phyloP scores from a whole-genome alignment of 2,797 vertebrate genomes.

The Urophycis tenuis region DNA sequence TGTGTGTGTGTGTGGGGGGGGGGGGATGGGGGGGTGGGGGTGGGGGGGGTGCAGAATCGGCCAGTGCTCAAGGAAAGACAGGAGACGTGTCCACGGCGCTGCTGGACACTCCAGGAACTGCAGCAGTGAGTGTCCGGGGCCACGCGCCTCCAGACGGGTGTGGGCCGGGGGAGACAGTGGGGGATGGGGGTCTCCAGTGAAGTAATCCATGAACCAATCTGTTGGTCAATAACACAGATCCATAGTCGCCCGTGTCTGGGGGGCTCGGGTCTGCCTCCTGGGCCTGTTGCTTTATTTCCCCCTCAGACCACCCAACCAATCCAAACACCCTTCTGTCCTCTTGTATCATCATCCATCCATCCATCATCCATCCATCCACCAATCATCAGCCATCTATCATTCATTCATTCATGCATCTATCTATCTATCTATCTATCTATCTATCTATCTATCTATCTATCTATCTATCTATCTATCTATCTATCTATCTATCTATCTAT shows the following conservation, averaged over 20 bases:
- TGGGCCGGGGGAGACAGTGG: conserved; percentile 35
- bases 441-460: neutral
- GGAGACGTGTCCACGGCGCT: too few species aligned
- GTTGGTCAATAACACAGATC: conserved; percentile 50
- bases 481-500: neutral
- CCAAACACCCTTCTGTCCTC: neutral
- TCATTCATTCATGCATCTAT: too few species aligned
- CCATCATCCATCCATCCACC: neutral
- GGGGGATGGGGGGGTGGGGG: conserved; percentile 10
- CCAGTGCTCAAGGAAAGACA: neutral
- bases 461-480: neutral
- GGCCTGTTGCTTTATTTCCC: conserved; percentile 21
- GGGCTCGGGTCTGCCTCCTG: conserved; percentile 34
- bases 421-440: neutral
- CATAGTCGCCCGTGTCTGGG: conserved; percentile 35
- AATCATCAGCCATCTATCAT: neutral
- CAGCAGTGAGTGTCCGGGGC: conserved; percentile 16
- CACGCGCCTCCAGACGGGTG: conserved; percentile 8
- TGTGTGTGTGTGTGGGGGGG: conserved; percentile 4
- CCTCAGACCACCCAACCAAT: neutral
- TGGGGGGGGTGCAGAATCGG: conserved; percentile 11
- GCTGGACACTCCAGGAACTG: neutral
- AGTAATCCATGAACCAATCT: conserved; percentile 46
- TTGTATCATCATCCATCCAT: neutral
- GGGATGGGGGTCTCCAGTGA: conserved; percentile 41